Conservation (phyloP, 2,797 vertebrate genomes). For the Tapera naevia region DNA sequence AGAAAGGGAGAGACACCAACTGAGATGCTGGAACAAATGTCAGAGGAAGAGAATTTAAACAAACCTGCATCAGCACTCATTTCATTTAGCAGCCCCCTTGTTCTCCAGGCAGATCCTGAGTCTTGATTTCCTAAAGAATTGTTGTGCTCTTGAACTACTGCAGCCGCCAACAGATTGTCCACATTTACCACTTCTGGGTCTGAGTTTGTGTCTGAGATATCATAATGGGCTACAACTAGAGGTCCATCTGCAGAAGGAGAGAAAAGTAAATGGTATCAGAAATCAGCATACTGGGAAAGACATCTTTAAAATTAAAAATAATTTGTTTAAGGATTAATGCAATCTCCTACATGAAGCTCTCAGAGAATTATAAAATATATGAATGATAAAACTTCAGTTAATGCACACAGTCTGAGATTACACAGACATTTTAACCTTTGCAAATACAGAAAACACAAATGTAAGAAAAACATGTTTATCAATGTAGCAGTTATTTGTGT, state of each 20-base stretch:
- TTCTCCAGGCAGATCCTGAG: constrained; percentile 84
- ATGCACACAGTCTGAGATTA: not conserved
- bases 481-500: not conserved
- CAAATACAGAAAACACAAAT: constrained; percentile 21
- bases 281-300: not conserved
- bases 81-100: constrained; percentile 80
- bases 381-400: not conserved
- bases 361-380: not conserved
- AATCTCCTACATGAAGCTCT: not conserved
- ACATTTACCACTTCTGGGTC: constrained; percentile 93
- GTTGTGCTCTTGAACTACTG: constrained; percentile 90
- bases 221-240: constrained; percentile 93
- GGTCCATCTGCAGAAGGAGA: constrained; percentile 90
- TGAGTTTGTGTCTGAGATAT: constrained; percentile 98
- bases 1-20: not conserved
- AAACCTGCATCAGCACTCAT: constrained; percentile 88
- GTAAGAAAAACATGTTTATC: not conserved
- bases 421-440: constrained; percentile 43
- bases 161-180: constrained; percentile 88
- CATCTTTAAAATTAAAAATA: not conserved
- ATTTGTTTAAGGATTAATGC: not conserved
- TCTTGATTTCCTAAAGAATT: constrained; percentile 87
- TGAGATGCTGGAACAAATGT: not conserved
- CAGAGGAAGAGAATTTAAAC: constrained; percentile 46
- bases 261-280: constrained; percentile 49